phyloP scores from a whole-genome alignment of 2,113 vertebrate genomes.

The Chaetorhynchus papuensis region DNA sequence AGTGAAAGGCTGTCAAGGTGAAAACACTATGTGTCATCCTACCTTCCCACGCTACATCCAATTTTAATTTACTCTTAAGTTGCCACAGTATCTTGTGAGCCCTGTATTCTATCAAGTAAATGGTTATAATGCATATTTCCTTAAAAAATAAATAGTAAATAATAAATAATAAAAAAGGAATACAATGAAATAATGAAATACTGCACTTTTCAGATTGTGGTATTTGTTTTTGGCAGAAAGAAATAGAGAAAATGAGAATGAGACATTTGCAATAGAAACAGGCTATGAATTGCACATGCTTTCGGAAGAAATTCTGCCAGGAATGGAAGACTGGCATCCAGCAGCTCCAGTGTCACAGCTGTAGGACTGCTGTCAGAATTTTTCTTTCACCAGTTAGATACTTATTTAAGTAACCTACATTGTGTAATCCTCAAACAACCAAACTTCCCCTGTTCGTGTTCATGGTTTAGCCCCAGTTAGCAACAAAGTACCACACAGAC shows the following conservation, averaged over 20 bases:
- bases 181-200: not conserved
- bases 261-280: not conserved
- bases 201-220: not conserved
- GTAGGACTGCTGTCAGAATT: not conserved
- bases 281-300: not conserved
- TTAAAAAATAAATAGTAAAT: not conserved
- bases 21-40: constrained; percentile 21
- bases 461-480: not conserved
- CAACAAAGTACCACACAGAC: not conserved
- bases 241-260: not conserved
- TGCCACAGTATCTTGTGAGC: not conserved
- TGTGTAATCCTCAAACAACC: not conserved
- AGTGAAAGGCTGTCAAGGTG: constrained; percentile 46
- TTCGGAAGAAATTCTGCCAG: not conserved
- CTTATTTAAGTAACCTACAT: not conserved
- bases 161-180: not conserved
- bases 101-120: not conserved
- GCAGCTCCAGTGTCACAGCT: not conserved
- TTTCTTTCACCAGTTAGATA: not conserved
- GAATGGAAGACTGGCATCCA: not conserved
- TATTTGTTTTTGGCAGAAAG: not conserved
- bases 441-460: not conserved
- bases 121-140: not conserved
- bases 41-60: constrained; percentile 14
- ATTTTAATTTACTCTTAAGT: constrained; percentile 29